phyloP scores from a whole-genome alignment of 2,888 invertebrate species.

The Eupithecia inturbata region DNA sequence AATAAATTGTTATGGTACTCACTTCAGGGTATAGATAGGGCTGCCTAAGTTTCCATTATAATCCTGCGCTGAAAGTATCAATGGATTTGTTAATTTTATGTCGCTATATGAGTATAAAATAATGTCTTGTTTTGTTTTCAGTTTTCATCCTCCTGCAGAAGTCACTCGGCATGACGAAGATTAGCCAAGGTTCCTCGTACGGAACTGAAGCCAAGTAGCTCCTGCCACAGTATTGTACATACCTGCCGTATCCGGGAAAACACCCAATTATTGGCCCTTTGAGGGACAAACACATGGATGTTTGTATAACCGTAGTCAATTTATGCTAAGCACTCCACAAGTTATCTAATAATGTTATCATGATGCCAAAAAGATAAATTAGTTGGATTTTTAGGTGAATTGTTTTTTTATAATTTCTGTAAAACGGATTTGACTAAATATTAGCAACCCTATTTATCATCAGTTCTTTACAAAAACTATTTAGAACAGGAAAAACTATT shows the following conservation, averaged over 20 bases:
- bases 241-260: constrained; percentile 38
- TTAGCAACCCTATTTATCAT: background rate
- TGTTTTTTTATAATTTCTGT: background rate
- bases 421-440: background rate
- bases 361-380: background rate
- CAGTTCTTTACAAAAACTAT: background rate
- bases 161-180: constrained; percentile 92
- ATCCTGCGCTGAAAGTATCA: too few relatives aligned
- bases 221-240: constrained; percentile 43
- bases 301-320: background rate
- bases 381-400: background rate
- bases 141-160: constrained; percentile 91
- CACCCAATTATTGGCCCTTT: background rate
- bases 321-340: background rate
- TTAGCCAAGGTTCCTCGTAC: constrained; percentile 92
- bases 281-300: background rate
- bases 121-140: constrained; percentile 72
- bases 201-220: constrained; percentile 85
- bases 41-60: too few relatives aligned
- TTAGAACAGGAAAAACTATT: background rate
- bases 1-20: too few relatives aligned
- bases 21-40: too few relatives aligned
- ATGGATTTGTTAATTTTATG: too few relatives aligned
- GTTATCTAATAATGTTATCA: background rate
- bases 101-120: background rate